Base-by-base conservation (phyloP, 2,113 vertebrate species). In the Chascanopsetta lugubris region DNA sequence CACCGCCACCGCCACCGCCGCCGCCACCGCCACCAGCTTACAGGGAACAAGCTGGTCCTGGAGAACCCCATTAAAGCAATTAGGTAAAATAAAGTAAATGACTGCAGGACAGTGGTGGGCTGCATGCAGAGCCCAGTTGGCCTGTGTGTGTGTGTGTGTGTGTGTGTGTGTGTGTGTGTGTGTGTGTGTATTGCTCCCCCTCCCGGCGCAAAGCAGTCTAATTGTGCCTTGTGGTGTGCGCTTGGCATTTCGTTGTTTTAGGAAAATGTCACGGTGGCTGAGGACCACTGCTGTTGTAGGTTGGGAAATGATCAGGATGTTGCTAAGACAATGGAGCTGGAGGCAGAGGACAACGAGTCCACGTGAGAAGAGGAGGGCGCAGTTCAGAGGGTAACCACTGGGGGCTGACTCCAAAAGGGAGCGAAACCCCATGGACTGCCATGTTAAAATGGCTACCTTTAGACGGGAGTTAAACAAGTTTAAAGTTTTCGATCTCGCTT, bases 151-250 rank as follows among this genome's bases (percentile, higher is more conserved):
- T 22, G 45, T 47, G 45, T 47, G 18, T 29, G 24, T 26, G 46
- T 21, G 9, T 53, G 22, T 59, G 30, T 47, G 22, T 40, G 46
- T n/a, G 48, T 29, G 25, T 25, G 46, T 29, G 24, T 50, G 22
- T 29, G 24, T 26, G 46, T 27, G 10, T 53, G 26, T 58, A 25
- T n/a, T n/a, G n/a, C n/a, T n/a, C n/a, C 46, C 6, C 38, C 17
- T 17, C n/a, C 17, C 38, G 48, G 64, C 69, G 40, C 71, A 81
- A 78, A 83, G 62, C 4, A 3, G 63, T 74, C 58, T 87, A 86
- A 87, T 87, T 85, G 72, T 82, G 77, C 79, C 84, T 84, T 1
- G 60, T 83, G 79, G 85, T 78, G 77, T 80, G 58, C 18, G 27
- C 43, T 50, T 88, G 86, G 78, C 80, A 84, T 90, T 88, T 85